Evolutionary conservation across 2,888 invertebrate genomes (phyloP).

Genomic region (Mesoligia furuncula): DNA sequence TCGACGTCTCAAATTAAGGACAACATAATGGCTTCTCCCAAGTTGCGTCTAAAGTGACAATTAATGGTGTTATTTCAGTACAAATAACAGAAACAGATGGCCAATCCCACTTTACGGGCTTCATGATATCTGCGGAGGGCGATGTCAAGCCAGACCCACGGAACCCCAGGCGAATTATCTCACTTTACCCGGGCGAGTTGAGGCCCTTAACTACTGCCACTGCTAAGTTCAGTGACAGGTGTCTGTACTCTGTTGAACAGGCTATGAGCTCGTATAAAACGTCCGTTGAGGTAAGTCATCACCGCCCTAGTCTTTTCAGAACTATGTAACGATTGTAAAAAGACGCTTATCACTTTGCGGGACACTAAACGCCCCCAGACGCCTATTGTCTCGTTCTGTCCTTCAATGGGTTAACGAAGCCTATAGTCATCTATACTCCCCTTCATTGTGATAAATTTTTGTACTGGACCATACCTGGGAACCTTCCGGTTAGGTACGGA

Average conservation of each 20-base stretch:
- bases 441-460: background rate
- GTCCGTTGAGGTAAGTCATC: constrained; percentile 77
- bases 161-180: constrained; percentile 78
- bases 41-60: background rate
- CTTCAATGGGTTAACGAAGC: background rate
- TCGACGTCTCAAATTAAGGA: background rate
- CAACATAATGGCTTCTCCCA: background rate
- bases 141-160: constrained; percentile 80
- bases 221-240: constrained; percentile 83
- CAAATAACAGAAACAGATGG: constrained; percentile 80
- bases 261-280: constrained; percentile 76
- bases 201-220: constrained; percentile 74
- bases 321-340: background rate
- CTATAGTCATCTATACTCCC: background rate
- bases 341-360: background rate
- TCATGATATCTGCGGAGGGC: constrained; percentile 86
- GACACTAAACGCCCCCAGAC: too few species aligned
- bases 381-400: too few species aligned
- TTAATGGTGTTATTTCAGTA: constrained; percentile 69
- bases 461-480: background rate
- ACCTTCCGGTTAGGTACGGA: background rate
- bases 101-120: constrained; percentile 79
- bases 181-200: constrained; percentile 80
- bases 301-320: background rate
- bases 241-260: constrained; percentile 84